phyloP scores from a whole-genome alignment of 1,140 invertebrate genomes.

The Drosophila willistoni region DNA sequence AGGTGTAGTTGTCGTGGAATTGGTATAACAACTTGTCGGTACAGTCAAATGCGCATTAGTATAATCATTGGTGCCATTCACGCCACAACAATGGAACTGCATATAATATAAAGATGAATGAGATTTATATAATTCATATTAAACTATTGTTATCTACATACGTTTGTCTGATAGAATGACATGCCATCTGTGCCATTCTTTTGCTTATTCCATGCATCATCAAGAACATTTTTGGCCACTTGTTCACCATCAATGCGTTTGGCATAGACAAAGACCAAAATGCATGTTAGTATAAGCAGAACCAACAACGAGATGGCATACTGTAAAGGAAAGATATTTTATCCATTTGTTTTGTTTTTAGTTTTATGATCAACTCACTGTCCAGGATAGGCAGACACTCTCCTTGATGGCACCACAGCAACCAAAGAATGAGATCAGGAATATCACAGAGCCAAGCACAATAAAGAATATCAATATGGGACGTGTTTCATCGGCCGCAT shows the following conservation, averaged over 20 bases:
- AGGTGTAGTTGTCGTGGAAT: conserved; percentile 8
- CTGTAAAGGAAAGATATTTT: conserved; percentile 26
- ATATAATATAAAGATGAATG: background rate
- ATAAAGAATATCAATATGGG: conserved; percentile 82
- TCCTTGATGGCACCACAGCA: conserved; percentile 92
- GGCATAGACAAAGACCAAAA: conserved; percentile 47
- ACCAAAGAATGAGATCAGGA: conserved; percentile 87
- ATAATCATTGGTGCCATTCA: conserved; percentile 54
- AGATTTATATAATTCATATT: background rate
- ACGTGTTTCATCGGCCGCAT: conserved; percentile 31
- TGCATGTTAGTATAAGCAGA: conserved; percentile 42
- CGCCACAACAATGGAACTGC: conserved; percentile 66
- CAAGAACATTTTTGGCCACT: conserved; percentile 11
- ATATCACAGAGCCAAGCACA: conserved; percentile 53
- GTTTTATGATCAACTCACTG: conserved; percentile 84
- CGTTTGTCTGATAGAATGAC: conserved; percentile 42
- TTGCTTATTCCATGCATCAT: conserved; percentile 43
- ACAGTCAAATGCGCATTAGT: conserved; percentile 31
- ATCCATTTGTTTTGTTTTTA: background rate
- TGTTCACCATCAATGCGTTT: conserved; percentile 22
- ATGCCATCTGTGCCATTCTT: conserved; percentile 50
- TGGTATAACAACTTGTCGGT: conserved; percentile 56
- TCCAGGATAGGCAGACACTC: conserved; percentile 90
- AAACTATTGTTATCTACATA: conserved; percentile 26
- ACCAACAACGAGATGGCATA: conserved; percentile 55